Conservation (phyloP, 35 echinoderm and acorn worm species). For the Heliocidaris tuberculata region DNA sequence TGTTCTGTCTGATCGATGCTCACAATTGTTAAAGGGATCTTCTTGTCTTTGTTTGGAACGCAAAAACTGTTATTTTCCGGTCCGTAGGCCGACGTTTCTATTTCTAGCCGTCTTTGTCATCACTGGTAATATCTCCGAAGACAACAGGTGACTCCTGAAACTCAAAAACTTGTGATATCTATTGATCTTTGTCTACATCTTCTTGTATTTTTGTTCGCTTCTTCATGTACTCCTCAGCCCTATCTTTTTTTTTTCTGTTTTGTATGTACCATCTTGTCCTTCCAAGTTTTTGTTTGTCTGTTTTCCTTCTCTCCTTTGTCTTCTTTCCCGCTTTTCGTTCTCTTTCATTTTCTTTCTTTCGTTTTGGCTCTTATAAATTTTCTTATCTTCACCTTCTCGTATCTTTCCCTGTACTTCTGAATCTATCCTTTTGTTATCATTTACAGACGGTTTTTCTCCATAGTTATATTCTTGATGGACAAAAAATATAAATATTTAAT, state of each 20-base stretch:
- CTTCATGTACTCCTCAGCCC: neutral
- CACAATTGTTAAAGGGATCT: neutral
- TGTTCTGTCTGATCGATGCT: neutral
- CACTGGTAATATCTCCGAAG: neutral
- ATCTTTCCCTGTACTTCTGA: too few relatives aligned
- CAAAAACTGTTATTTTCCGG: neutral
- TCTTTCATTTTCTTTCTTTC: neutral
- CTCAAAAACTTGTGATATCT: conserved; percentile 11
- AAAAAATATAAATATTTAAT: too few relatives aligned
- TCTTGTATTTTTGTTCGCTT: neutral
- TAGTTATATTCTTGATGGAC: too few relatives aligned
- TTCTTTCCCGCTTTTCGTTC: neutral
- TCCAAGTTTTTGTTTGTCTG: neutral
- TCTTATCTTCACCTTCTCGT: neutral
- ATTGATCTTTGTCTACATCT: neutral
- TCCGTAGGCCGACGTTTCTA: neutral
- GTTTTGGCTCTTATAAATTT: too few relatives aligned
- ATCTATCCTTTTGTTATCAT: too few relatives aligned
- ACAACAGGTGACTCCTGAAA: neutral
- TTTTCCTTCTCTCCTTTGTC: neutral
- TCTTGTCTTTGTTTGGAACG: neutral
- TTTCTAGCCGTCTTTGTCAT: neutral
- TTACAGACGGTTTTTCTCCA: too few relatives aligned
- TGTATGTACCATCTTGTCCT: neutral
- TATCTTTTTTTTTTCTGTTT: neutral